Percentiles rank a stretch among this genome's conserved stretches.
phyloP scores from a whole-genome alignment of 2,888 invertebrate genomes.

The Resseliella maxima region DNA sequence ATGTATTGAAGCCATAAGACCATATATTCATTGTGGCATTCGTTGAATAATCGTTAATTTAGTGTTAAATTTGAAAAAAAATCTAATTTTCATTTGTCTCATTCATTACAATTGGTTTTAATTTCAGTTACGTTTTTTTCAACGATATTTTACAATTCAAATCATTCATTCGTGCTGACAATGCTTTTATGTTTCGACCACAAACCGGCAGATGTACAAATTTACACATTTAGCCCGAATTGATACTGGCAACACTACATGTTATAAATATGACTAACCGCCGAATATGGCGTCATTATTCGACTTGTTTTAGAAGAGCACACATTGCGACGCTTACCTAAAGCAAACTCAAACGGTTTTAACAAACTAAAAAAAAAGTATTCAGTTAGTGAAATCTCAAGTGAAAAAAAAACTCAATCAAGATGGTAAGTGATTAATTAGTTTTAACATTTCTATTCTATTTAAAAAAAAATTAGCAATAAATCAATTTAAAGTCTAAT shows the following conservation, averaged over 20 bases:
- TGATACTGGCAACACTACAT: background rate
- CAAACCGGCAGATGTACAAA: slow-evolving; percentile 49
- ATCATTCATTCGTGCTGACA: background rate
- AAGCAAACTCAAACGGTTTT: slow-evolving; percentile 42
- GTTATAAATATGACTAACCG: slow-evolving; percentile 55
- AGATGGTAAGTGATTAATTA: slow-evolving; percentile 64
- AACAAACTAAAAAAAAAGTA: slow-evolving; percentile 10
- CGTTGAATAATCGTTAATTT: too few species aligned
- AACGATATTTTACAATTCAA: background rate
- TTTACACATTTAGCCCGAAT: slow-evolving; percentile 2
- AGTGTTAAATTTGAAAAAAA: too few species aligned
- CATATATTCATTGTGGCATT: too few species aligned
- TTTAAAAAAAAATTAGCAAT: background rate
- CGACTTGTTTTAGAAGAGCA: slow-evolving; percentile 54
- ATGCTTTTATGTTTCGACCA: background rate
- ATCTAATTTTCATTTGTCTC: too few species aligned
- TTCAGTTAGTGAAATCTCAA: slow-evolving; percentile 62
- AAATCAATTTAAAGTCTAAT: background rate
- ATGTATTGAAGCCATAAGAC: too few species aligned
- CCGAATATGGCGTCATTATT: slow-evolving; percentile 53
- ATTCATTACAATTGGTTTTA: too few species aligned
- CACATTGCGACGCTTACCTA: slow-evolving; percentile 51
- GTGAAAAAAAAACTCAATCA: slow-evolving; percentile 62
- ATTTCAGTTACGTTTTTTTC: background rate
- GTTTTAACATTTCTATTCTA: background rate